These are phyloP conservation scores for Trematocara nigrifrons DNA, from an alignment of 2,113 vertebrate species.

Conservation along the genomic window DNA sequence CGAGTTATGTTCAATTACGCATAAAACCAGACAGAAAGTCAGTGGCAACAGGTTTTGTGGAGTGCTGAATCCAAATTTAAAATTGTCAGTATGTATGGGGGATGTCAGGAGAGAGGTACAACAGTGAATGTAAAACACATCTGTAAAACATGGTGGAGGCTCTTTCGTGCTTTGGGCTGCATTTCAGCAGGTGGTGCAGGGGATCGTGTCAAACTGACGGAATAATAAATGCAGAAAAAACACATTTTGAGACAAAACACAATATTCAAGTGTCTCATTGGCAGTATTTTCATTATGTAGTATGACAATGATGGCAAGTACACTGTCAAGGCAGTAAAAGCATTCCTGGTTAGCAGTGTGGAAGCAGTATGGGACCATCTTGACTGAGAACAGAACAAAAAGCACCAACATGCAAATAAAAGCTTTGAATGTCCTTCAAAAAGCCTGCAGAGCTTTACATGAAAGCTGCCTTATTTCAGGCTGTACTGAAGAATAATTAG, in stretches of 20 bases:
- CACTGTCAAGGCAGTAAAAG: not conserved
- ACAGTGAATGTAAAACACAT: not conserved
- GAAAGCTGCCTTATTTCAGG: rapidly evolving
- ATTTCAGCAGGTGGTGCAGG: not conserved
- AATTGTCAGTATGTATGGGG: not conserved
- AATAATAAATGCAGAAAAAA: not conserved
- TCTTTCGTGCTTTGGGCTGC: not conserved
- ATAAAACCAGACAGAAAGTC: not conserved
- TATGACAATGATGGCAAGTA: rapidly evolving
- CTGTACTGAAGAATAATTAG: not conserved
- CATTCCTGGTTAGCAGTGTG: not conserved
- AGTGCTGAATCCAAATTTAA: rapidly evolving
- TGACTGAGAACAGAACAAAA: not conserved
- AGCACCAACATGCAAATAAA: not conserved
- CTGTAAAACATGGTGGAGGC: not conserved
- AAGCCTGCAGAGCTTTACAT: not conserved
- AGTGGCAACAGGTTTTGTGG: not conserved
- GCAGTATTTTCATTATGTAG: not conserved
- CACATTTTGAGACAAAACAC: not conserved
- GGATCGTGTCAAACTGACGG: rapidly evolving
- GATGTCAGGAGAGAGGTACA: not conserved
- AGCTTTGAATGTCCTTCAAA: not conserved
- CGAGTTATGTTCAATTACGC: not conserved
- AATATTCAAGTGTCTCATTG: not conserved
- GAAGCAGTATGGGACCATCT: rapidly evolving